These are phyloP conservation scores for Prenolepis imparis DNA, from an alignment of 2,888 invertebrate genomes.

Conservation along the genomic window DNA sequence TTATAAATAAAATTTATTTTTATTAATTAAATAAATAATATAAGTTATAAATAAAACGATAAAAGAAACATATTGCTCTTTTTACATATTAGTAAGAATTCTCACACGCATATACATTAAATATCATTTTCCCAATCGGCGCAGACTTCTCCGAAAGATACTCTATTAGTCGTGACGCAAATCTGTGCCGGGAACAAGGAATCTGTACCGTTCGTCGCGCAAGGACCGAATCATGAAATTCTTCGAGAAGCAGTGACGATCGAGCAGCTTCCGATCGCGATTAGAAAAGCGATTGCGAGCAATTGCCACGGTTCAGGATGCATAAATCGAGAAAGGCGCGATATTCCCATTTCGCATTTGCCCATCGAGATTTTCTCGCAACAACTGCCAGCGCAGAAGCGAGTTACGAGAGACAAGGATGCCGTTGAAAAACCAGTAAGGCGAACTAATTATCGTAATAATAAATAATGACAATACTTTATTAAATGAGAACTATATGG, in stretches of 20 bases:
- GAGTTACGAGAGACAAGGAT: slow-evolving; percentile 54
- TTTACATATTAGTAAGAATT: background rate
- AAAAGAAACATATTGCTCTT: background rate
- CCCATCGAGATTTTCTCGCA: slow-evolving; percentile 31
- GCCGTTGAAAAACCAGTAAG: slow-evolving; percentile 62
- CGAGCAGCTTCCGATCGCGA: slow-evolving; percentile 69
- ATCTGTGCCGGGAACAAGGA: slow-evolving; percentile 63
- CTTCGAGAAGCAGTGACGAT: slow-evolving; percentile 66
- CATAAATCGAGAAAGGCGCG: slow-evolving; percentile 53
- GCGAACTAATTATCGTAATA: background rate
- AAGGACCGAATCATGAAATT: slow-evolving; percentile 73
- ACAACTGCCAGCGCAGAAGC: slow-evolving; percentile 36
- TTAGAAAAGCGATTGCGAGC: slow-evolving; percentile 62
- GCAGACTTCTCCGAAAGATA: slow-evolving; percentile 70
- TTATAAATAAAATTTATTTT: background rate
- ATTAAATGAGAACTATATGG: background rate
- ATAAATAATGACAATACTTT: background rate
- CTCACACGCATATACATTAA: background rate
- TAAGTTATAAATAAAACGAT: background rate
- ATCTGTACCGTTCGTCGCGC: slow-evolving; percentile 69
- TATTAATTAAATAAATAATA: too few relatives aligned
- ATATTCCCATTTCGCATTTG: background rate
- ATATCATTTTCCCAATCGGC: background rate
- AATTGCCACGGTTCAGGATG: slow-evolving; percentile 63
- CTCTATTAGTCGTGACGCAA: slow-evolving; percentile 75